Percentiles rank a stretch among this genome's conserved stretches.
Evolutionary conservation across 2,888 invertebrate species (phyloP).

Genomic region (Subacronicta megacephala): DNA sequence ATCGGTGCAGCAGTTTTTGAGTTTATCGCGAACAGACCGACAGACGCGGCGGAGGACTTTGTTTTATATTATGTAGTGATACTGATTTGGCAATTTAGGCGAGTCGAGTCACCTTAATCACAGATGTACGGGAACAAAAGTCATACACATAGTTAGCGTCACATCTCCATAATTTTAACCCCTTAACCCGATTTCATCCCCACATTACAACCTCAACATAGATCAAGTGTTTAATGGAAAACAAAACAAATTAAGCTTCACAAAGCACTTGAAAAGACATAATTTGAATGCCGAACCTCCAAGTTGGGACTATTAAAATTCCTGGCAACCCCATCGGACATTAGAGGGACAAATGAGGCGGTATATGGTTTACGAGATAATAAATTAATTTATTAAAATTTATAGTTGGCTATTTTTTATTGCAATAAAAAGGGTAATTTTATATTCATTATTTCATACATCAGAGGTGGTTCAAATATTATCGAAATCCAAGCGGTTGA

Average conservation of each 20-base stretch:
- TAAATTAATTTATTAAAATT: constrained; percentile 11
- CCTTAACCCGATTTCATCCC: neutral
- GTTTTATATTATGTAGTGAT: too few species aligned
- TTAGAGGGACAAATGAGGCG: constrained; percentile 53
- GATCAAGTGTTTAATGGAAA: constrained; percentile 43
- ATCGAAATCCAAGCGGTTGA: too few species aligned
- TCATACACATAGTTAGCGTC: neutral
- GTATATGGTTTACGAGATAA: constrained; percentile 22
- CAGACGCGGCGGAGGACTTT: too few species aligned
- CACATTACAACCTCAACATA: constrained; percentile 22
- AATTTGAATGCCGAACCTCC: constrained; percentile 44
- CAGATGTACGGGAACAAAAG: neutral
- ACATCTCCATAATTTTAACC: constrained; percentile 6
- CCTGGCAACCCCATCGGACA: constrained; percentile 63
- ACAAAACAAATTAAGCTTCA: constrained; percentile 57
- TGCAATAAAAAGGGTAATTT: neutral
- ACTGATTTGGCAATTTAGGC: too few species aligned
- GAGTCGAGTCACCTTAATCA: too few species aligned
- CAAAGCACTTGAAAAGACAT: constrained; percentile 60
- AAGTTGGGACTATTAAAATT: constrained; percentile 59
- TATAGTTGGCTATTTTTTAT: neutral
- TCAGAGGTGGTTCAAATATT: too few species aligned
- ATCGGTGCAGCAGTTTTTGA: too few species aligned
- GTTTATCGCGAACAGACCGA: too few species aligned
- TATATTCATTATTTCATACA: too few species aligned